These are phyloP conservation scores for Ellobium chinense DNA, from an alignment of 2,888 invertebrate genomes.

Conservation along the genomic window DNA sequence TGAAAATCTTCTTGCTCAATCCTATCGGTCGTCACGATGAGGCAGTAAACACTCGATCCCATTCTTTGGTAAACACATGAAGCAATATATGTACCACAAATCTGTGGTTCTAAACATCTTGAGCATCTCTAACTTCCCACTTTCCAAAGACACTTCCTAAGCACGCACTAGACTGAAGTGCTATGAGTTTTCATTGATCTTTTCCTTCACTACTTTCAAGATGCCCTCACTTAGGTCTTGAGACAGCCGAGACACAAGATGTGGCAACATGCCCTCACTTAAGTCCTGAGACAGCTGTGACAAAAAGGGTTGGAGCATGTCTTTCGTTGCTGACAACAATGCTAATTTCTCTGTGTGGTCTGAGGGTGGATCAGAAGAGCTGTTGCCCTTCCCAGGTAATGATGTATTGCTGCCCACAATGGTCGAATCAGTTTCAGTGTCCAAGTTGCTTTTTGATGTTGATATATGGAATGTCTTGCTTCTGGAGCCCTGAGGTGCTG, in stretches of 20 bases:
- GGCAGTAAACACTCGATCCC: too few relatives aligned
- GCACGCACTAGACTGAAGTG: too few relatives aligned
- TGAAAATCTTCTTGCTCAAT: too few relatives aligned
- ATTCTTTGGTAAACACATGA: too few relatives aligned
- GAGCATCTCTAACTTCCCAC: too few relatives aligned
- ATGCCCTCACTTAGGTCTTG: constrained; percentile 48
- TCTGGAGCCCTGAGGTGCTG: constrained; percentile 4
- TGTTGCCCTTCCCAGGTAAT: neutral
- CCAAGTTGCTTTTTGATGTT: neutral
- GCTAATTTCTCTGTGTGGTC: neutral
- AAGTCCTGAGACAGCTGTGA: constrained; percentile 49
- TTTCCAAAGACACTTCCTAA: too few relatives aligned
- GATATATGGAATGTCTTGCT: constrained; percentile 35
- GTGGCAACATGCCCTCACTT: constrained; percentile 40
- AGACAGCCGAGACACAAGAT: constrained; percentile 42
- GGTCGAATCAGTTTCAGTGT: neutral
- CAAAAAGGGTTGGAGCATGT: constrained; percentile 48
- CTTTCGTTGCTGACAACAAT: constrained; percentile 35
- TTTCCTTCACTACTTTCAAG: constrained; percentile 39
- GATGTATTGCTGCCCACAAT: neutral
- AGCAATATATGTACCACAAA: too few relatives aligned
- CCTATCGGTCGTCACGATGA: too few relatives aligned
- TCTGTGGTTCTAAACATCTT: too few relatives aligned
- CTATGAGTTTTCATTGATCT: constrained; percentile 34
- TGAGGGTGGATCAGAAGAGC: neutral